These are phyloP conservation scores for Amblyjoppa proteus DNA, from an alignment of 2,888 invertebrate genomes.

Conservation along the genomic window DNA sequence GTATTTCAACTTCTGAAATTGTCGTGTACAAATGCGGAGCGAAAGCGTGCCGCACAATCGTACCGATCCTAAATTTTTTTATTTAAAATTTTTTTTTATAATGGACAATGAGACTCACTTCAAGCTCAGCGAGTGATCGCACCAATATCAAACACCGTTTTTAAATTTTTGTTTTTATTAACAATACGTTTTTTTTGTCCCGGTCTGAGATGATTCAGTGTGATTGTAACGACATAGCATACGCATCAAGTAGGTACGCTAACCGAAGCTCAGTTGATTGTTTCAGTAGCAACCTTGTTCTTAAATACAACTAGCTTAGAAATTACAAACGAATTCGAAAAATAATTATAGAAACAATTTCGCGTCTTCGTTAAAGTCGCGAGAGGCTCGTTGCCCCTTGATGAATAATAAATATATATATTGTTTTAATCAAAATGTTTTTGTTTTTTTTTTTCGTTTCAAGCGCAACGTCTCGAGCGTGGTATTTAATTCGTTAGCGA, in stretches of 20 bases:
- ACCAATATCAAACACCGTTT: slow-evolving; percentile 63
- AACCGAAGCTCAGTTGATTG: slow-evolving; percentile 84
- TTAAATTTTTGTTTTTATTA: slow-evolving; percentile 40
- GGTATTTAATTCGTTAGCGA: slow-evolving; percentile 9
- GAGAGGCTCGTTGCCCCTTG: slow-evolving; percentile 44
- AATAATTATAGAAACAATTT: slow-evolving; percentile 66
- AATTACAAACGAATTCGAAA: slow-evolving; percentile 65
- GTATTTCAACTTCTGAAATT: slow-evolving; percentile 43
- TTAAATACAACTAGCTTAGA: slow-evolving; percentile 60
- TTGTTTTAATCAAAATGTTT: slow-evolving; percentile 14
- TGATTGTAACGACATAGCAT: slow-evolving; percentile 65
- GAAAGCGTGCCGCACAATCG: slow-evolving; percentile 42
- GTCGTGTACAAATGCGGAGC: slow-evolving; percentile 60
- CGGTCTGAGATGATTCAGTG: slow-evolving; percentile 52
- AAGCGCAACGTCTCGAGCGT: slow-evolving; percentile 22
- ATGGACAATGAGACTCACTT: slow-evolving; percentile 47
- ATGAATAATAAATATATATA: slow-evolving; percentile 35
- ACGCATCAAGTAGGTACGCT: slow-evolving; percentile 75
- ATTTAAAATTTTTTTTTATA: slow-evolving; percentile 12
- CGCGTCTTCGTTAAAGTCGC: slow-evolving; percentile 44
- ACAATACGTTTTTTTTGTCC: slow-evolving; percentile 49
- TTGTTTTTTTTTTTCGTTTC: slow-evolving; percentile 16
- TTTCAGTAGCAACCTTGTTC: slow-evolving; percentile 77
- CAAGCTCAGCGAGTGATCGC: slow-evolving; percentile 42
- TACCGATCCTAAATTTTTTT: slow-evolving; percentile 39